Evolutionary conservation across 2,797 vertebrate genomes (phyloP).

Genomic region (Hafferia zeledoni): DNA sequence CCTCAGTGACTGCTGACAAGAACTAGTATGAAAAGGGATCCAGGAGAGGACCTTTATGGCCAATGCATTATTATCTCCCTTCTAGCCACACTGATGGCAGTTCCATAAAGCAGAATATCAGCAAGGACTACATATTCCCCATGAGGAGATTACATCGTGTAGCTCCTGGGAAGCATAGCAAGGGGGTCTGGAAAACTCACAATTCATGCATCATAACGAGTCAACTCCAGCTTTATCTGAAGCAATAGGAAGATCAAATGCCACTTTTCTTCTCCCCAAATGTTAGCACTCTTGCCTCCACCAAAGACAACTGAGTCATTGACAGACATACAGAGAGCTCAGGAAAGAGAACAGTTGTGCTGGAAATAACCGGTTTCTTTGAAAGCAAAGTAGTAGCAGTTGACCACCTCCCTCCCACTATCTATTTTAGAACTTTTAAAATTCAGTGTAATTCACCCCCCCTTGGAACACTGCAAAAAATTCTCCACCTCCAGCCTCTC

Average conservation of each 20-base stretch:
- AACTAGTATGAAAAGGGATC: background rate
- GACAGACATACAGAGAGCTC: background rate
- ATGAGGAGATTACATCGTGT: background rate
- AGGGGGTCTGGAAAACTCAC: background rate
- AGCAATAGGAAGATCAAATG: background rate
- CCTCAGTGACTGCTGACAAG: background rate
- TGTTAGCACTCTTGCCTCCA: background rate
- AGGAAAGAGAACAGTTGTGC: background rate
- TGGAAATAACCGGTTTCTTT: constrained; percentile 31
- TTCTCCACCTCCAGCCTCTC: constrained; percentile 69
- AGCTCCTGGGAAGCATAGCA: background rate
- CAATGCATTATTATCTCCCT: background rate
- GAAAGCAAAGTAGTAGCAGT: constrained; percentile 14
- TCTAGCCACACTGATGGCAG: background rate
- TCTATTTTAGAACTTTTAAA: constrained; percentile 46
- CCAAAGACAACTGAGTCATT: background rate
- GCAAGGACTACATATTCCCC: background rate
- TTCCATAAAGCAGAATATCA: background rate
- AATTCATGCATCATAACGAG: background rate
- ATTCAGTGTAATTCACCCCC: constrained; percentile 27
- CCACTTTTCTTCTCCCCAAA: background rate
- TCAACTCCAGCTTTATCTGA: constrained; percentile 1
- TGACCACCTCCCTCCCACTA: background rate
- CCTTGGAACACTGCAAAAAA: constrained; percentile 54
- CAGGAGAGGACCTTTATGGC: background rate